These are phyloP conservation scores for Trachelus stipa DNA, from an alignment of 2,888 invertebrate species.

Conservation along the genomic window DNA sequence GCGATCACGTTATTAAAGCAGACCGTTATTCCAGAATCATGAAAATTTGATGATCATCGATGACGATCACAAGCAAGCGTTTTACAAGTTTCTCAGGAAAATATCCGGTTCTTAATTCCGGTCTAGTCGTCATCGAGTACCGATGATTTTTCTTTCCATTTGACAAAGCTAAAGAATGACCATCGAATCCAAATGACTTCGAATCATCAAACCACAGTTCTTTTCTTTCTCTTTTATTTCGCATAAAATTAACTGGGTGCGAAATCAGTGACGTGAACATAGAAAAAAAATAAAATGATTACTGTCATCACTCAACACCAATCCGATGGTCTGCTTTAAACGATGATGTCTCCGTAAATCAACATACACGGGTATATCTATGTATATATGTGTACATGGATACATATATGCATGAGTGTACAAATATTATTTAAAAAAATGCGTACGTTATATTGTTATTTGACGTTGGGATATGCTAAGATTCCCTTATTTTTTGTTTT, in stretches of 20 bases:
- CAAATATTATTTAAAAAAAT: conserved; percentile 32
- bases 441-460: background rate
- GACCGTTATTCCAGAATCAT: background rate
- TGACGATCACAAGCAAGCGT: background rate
- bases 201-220: background rate
- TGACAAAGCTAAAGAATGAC: background rate
- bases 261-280: background rate
- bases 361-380: background rate
- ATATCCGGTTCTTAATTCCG: background rate
- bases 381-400: background rate
- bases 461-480: background rate
- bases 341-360: background rate
- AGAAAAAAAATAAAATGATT: background rate
- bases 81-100: background rate
- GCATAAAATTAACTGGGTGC: background rate
- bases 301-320: background rate
- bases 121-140: background rate
- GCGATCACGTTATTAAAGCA: conserved; percentile 4
- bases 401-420: conserved; percentile 29
- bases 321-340: background rate
- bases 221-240: background rate
- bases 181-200: background rate
- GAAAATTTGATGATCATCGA: background rate
- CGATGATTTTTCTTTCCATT: background rate
- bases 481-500: background rate